Evolutionary conservation across 35 echinoderm and acorn worm genomes (phyloP), one percentile per base, ranked within the genome.

Genomic region (Hemicentrotus pulcherrimus): DNA sequence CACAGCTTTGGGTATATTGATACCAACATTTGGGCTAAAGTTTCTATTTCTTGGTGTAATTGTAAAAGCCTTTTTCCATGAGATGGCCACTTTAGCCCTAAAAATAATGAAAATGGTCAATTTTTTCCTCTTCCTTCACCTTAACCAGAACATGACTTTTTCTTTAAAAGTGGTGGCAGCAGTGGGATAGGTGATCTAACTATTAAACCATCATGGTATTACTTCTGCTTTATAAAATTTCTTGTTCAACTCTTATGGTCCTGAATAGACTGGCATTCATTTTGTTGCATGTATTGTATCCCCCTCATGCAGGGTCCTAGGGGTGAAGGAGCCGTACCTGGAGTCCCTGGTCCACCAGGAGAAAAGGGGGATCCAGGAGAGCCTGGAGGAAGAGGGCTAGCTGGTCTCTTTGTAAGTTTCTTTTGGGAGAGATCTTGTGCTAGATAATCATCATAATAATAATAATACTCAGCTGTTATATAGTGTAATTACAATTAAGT

Each of bases 341-440:
- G 88, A 18, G 24, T 90, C 19, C 88, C 88, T 35, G 88, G 88
- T 35, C 88, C 88, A 90, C 12, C 88, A 7, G 88, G 88, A 90
- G 88, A 90, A 47, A 90, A 45, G 88, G 88, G 88, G 24, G 88
- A 90, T 32, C 32, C 88, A 47, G 88, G 88, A 18, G 3, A 16
- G 9, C 88, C n/a, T 0, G 88, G 88, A 45, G 12, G 0, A 32
- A 3, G 1, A 5, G 88, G 88, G 32, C 46, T 11, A 45, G 88
- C 46, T 24, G 88, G 88, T 45, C 32, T 90, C 33, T 45, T 90
- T 33, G 88, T 90, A 90, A 90, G 88, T 90, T 41, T 41, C 35
- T 41, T n/a, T n/a, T n/a, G n/a, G n/a, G n/a, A n/a, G n/a, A n/a
- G n/a, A n/a, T n/a, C n/a, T n/a, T n/a, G n/a, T n/a, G n/a, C n/a